These are phyloP conservation scores for Empis livida DNA, from an alignment of 2,888 invertebrate genomes.

Conservation along the genomic window DNA sequence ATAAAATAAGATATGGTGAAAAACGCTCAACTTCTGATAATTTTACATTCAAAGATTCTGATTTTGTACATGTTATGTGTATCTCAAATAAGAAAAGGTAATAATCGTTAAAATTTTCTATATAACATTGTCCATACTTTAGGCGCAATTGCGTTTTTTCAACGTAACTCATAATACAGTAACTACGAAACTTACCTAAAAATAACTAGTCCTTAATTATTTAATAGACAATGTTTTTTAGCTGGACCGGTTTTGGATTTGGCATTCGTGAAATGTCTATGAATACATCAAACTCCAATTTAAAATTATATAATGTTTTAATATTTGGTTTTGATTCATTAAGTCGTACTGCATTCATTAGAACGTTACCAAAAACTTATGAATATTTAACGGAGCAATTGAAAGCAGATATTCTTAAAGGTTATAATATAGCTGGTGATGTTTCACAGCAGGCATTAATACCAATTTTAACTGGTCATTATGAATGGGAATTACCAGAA, in stretches of 20 bases:
- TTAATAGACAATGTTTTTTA: conserved; percentile 5
- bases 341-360: conserved; percentile 66
- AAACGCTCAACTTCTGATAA: conserved; percentile 40
- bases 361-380: conserved; percentile 65
- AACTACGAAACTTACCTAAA: no score
- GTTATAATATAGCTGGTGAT: conserved; percentile 77
- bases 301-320: conserved; percentile 48
- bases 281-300: no score
- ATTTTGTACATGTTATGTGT: conserved; percentile 60
- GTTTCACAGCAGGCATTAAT: conserved; percentile 79
- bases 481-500: conserved; percentile 78
- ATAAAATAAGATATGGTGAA: conserved; percentile 43
- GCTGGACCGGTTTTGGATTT: conserved; percentile 55
- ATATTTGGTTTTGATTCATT: conserved; percentile 85
- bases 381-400: conserved; percentile 49
- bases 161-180: no score
- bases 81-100: conserved; percentile 28
- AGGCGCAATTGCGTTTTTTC: conserved; percentile 2
- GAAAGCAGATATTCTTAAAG: conserved; percentile 51
- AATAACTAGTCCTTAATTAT: neutral
- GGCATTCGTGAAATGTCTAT: conserved; percentile 38
- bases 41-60: conserved; percentile 51
- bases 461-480: conserved; percentile 73
- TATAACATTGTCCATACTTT: no score
- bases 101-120: no score